Conservation (phyloP, 1,140 invertebrate species). For the Drosophila subpulchrella region DNA sequence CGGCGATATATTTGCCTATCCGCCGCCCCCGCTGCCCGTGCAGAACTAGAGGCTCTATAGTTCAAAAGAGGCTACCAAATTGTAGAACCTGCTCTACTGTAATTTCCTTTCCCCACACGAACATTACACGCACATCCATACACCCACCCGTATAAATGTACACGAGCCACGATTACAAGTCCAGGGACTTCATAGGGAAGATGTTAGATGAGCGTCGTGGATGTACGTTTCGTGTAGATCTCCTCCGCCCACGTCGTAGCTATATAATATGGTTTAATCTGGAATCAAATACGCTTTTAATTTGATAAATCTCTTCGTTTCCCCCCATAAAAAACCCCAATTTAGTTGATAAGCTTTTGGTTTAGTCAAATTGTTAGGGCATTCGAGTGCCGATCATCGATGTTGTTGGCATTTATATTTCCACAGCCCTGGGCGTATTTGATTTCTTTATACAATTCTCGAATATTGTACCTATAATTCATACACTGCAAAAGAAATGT, state of each 20-base stretch:
- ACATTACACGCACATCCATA: conserved; percentile 35
- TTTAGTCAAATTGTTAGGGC: conserved; percentile 64
- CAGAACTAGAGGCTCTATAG: conserved; percentile 68
- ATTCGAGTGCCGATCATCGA: conserved; percentile 52
- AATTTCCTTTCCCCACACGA: conserved; percentile 61
- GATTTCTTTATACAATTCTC: conserved; percentile 65
- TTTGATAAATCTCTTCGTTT: conserved; percentile 57
- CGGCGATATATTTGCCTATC: conserved; percentile 69
- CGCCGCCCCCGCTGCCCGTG: conserved; percentile 81
- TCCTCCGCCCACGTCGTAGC: conserved; percentile 71
- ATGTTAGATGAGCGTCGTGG: conserved; percentile 33
- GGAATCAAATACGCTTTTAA: conserved; percentile 78
- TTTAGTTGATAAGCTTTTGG: conserved; percentile 58
- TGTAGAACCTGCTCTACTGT: conserved; percentile 57
- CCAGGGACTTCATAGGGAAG: conserved; percentile 25
- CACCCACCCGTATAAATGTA: conserved; percentile 22
- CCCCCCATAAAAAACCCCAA: conserved; percentile 16
- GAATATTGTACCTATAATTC: conserved; percentile 48
- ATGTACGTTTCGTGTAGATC: conserved; percentile 67
- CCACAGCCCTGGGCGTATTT: conserved; percentile 65
- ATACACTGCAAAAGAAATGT: conserved; percentile 39
- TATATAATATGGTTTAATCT: conserved; percentile 80
- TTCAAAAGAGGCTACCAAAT: conserved; percentile 59
- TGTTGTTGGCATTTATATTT: conserved; percentile 71
- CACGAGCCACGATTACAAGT: conserved; percentile 15